These are phyloP conservation scores for Scaptomyza caliginosa DNA, from an alignment of 2,888 invertebrate genomes.

Conservation along the genomic window DNA sequence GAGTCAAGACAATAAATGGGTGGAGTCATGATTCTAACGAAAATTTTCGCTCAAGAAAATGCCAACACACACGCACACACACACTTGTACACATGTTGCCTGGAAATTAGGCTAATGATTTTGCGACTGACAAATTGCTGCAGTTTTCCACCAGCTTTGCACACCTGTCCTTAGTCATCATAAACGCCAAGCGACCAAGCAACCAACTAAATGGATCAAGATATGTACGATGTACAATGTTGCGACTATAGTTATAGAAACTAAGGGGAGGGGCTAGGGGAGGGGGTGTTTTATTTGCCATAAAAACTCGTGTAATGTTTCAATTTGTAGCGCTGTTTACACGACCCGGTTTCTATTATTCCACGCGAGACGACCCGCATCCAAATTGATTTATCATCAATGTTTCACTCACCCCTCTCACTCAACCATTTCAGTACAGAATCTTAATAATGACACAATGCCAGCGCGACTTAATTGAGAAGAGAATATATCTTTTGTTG, in stretches of 20 bases:
- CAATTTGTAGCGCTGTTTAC: conserved; percentile 54
- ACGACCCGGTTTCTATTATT: conserved; percentile 5
- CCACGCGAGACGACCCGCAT: conserved; percentile 31
- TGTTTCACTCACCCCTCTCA: neutral
- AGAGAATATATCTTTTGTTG: neutral
- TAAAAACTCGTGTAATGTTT: conserved; percentile 64
- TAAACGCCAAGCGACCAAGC: conserved; percentile 16
- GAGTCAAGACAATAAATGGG: conserved; percentile 54
- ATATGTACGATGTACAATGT: conserved; percentile 3
- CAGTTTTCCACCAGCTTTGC: conserved; percentile 50
- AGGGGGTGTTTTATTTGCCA: conserved; percentile 9
- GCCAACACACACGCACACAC: conserved; percentile 53
- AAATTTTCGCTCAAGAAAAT: conserved; percentile 58
- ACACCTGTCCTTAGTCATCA: conserved; percentile 52
- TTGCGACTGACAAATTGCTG: conserved; percentile 69
- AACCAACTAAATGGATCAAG: conserved; percentile 38
- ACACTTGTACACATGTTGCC: conserved; percentile 4
- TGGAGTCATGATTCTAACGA: conserved; percentile 55
- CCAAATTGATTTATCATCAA: conserved; percentile 54
- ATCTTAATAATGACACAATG: conserved; percentile 15
- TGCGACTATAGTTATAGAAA: neutral
- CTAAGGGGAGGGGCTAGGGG: neutral
- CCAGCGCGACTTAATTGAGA: conserved; percentile 22
- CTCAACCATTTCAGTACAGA: no score
- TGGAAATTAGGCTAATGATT: conserved; percentile 74